Base-by-base conservation (phyloP, 1,140 invertebrate genomes). In the Acromyrmex heyeri region DNA sequence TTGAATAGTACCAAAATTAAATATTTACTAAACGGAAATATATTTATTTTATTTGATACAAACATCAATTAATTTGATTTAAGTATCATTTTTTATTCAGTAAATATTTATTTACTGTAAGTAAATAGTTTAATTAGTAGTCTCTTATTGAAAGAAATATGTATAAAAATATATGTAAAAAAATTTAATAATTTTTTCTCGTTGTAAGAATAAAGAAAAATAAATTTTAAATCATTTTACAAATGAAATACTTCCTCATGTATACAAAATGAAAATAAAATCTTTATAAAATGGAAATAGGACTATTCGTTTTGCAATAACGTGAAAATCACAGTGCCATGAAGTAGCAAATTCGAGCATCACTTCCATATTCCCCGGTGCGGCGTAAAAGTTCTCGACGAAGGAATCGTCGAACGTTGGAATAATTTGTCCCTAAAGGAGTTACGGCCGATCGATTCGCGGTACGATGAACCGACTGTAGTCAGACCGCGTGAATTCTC, bases 371-470 rank as follows among this genome's bases (percentile, higher is more conserved):
- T 75, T 83, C 57, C 38, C 79, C 55, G 67, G 67, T 44, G 79
- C 27, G 69, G 55, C 55, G 55, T 83, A 83, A 83, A 83, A 83
- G 59, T 83, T 75, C 69, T 75, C 79, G 79, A 83, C 57, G 79
- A 70, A 83, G 57, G 38, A 61, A 53, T 44, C 79, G 69, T 75
- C 79, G 79, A 61, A 82, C 79, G 55, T 82, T 38, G 69, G 79
- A 83, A 83, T 83, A 83, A 83, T 83, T 83, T 83, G 79, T 83
- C 79, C 79, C 79, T 83, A 72, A 83, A 83, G 79, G 79, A 83
- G 79, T 83, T 83, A 83, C 79, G 79, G 61, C 69, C 79, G 69
- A 83, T 83, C 79, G 79, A 83, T 83, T 83, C 79, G 79, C 14
- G 55, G 79, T 75, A 61, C 79, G 79, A 83, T 83, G 79, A 83